Percentiles rank a stretch among this genome's conserved stretches.
These are phyloP conservation scores for Dimorphilus gyrociliatus DNA, from an alignment of 2,888 invertebrate genomes.

Conservation along the genomic window DNA sequence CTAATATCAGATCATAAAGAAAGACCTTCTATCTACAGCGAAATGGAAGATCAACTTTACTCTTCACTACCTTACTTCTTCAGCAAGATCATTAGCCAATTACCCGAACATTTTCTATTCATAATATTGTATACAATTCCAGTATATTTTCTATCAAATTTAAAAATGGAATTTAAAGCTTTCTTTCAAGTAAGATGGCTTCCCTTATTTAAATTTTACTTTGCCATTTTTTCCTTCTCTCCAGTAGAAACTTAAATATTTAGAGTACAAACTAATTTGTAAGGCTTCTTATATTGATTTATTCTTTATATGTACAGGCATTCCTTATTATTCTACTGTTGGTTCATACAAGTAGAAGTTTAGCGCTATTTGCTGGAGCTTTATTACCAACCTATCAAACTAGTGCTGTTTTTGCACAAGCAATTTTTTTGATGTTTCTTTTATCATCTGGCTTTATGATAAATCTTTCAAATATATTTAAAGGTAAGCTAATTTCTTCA, in stretches of 20 bases:
- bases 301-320: too few relatives aligned
- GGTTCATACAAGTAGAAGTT: conserved; percentile 18
- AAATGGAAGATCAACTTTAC: conserved; percentile 22
- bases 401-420: conserved; percentile 19
- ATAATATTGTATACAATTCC: too few relatives aligned
- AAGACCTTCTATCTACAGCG: conserved; percentile 18
- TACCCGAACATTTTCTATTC: too few relatives aligned
- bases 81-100: conserved; percentile 26
- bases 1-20: conserved; percentile 25
- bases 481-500: too few relatives aligned
- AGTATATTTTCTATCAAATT: too few relatives aligned
- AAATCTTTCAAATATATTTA: conserved; percentile 21
- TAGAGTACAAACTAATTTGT: too few relatives aligned
- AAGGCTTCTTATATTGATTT: too few relatives aligned
- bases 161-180: too few relatives aligned
- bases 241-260: too few relatives aligned
- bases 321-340: conserved; percentile 17
- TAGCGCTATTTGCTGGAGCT: conserved; percentile 19
- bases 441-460: conserved; percentile 25
- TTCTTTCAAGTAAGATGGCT: too few relatives aligned
- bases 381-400: conserved; percentile 21
- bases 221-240: too few relatives aligned
- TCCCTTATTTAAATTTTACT: too few relatives aligned
- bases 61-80: conserved; percentile 18
- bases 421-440: conserved; percentile 19